Evolutionary conservation across 2,797 vertebrate genomes (phyloP).

Genomic region (Alectoris magna): DNA sequence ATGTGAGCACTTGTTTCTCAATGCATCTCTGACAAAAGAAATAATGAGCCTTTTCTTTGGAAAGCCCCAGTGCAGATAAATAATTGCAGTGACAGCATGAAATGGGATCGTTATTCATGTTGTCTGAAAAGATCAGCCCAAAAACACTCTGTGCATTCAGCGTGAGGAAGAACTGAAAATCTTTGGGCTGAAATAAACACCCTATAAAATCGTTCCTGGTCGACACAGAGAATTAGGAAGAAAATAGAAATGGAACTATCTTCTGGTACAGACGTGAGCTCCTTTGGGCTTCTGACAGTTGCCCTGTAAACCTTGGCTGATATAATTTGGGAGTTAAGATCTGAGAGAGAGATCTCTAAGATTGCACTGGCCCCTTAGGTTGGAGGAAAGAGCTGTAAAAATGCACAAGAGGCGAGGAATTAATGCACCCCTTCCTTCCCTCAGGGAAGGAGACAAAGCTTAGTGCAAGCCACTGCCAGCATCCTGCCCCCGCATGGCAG

Average conservation of each 20-base stretch:
- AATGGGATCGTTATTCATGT: constrained; percentile 58
- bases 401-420: not conserved
- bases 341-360: not conserved
- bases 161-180: constrained; percentile 13
- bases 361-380: not conserved
- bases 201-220: not conserved
- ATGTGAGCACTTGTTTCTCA: constrained; percentile 54
- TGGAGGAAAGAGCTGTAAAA: constrained; percentile 53
- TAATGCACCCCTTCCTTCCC: not conserved
- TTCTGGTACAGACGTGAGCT: not conserved
- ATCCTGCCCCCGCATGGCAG: not conserved
- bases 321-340: not conserved
- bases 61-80: constrained; percentile 45
- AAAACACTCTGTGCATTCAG: constrained; percentile 41
- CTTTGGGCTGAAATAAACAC: constrained; percentile 24
- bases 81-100: constrained; percentile 67
- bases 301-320: not conserved
- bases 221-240: not conserved
- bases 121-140: constrained; percentile 56
- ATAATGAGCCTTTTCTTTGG: constrained; percentile 59
- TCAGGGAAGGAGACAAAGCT: not conserved
- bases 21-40: constrained; percentile 51
- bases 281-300: not conserved
- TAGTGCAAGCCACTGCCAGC: not conserved
- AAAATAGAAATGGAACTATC: not conserved